These are phyloP conservation scores for cat (Felis catus) DNA, from an alignment of 2,113 vertebrate genomes.

Conservation along the genomic window DNA sequence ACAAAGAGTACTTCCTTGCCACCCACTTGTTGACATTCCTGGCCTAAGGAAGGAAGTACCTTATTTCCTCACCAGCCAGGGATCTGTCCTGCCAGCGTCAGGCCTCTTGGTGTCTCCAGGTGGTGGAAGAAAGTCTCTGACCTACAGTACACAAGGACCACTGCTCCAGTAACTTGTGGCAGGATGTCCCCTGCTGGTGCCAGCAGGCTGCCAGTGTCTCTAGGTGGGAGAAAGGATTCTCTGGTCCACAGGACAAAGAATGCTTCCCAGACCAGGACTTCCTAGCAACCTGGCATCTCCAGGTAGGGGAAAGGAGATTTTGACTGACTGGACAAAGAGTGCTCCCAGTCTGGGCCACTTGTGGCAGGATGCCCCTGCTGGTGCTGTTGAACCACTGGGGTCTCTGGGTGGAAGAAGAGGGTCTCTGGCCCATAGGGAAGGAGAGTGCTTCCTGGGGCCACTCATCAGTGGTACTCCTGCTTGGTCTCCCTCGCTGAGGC, in stretches of 20 bases:
- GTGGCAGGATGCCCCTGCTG: background rate
- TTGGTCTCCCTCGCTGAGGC: background rate
- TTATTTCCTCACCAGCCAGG: background rate
- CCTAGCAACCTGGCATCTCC: background rate
- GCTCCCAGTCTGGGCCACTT: background rate
- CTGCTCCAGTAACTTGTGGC: background rate
- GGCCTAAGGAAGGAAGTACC: too few relatives aligned
- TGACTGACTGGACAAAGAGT: background rate
- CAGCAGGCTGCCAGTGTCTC: background rate
- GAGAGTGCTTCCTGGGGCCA: background rate
- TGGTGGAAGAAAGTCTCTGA: background rate
- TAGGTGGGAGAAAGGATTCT: background rate
- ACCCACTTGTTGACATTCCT: background rate
- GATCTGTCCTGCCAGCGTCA: background rate
- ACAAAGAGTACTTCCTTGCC: background rate
- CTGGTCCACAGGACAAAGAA: background rate
- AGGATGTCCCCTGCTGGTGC: background rate
- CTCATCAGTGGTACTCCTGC: background rate
- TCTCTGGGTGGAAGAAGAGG: background rate
- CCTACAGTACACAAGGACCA: background rate
- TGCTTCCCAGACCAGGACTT: background rate
- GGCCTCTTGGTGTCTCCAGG: background rate
- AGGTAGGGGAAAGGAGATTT: background rate
- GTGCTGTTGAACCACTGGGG: background rate
- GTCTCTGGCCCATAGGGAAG: background rate